A percentile compares a stretch with the other conserved stretches of the same genome.
These are phyloP conservation scores for Scaeva pyrastri DNA, from an alignment of 2,888 invertebrate genomes.

Conservation along the genomic window DNA sequence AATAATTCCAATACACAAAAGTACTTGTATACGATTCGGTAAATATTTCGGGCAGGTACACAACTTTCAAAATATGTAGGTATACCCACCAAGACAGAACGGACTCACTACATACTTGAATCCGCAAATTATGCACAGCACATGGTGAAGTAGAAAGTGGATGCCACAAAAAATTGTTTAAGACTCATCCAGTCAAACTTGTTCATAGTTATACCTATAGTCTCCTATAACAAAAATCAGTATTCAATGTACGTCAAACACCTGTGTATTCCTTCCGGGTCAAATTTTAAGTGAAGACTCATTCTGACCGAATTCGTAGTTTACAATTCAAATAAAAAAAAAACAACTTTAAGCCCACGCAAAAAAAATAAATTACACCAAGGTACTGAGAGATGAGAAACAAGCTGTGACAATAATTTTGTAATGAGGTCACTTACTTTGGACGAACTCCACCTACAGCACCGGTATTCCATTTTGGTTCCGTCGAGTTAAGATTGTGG, in stretches of 20 bases:
- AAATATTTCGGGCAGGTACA: slow-evolving; percentile 1
- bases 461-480: slow-evolving; percentile 84
- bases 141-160: slow-evolving; percentile 60
- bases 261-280: slow-evolving; percentile 57
- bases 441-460: slow-evolving; percentile 83
- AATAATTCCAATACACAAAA: neutral
- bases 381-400: slow-evolving; percentile 50
- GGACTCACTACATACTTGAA: slow-evolving; percentile 2
- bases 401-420: slow-evolving; percentile 63
- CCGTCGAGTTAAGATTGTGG: slow-evolving; percentile 75
- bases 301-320: slow-evolving; percentile 14
- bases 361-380: neutral
- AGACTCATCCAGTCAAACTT: slow-evolving; percentile 59
- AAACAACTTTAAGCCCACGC: slow-evolving; percentile 49
- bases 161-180: slow-evolving; percentile 43
- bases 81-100: neutral
- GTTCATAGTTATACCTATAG: slow-evolving; percentile 28
- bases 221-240: slow-evolving; percentile 24
- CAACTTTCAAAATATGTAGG: slow-evolving; percentile 9
- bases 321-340: neutral
- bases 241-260: slow-evolving; percentile 39
- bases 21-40: neutral
- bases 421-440: slow-evolving; percentile 84
- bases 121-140: slow-evolving; percentile 35
- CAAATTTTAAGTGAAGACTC: slow-evolving; percentile 7